phyloP scores from a whole-genome alignment of 2,888 invertebrate species.

The Diaphora mendica region DNA sequence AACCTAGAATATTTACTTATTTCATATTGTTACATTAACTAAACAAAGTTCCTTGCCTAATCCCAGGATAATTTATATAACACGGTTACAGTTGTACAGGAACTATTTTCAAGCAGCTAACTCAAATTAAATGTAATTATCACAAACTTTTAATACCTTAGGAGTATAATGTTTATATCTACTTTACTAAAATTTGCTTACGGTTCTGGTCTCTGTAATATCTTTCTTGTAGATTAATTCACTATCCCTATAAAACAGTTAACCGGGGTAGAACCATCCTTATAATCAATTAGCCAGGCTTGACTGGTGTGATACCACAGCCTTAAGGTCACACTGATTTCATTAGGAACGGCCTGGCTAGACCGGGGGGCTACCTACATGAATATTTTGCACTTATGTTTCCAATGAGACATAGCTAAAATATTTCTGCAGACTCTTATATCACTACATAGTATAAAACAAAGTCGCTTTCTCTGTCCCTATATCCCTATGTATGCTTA shows the following conservation, averaged over 20 bases:
- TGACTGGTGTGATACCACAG: no score
- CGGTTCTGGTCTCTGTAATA: neutral
- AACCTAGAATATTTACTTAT: neutral
- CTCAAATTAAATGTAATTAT: constrained; percentile 1
- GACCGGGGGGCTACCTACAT: no score
- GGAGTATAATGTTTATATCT: neutral
- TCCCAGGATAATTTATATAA: neutral
- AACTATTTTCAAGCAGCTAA: neutral
- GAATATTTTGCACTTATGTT: no score
- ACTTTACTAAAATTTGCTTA: neutral
- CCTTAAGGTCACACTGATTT: no score
- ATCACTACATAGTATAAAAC: no score
- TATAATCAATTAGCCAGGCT: no score
- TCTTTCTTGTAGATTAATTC: neutral
- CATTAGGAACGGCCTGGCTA: no score
- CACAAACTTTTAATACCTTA: neutral
- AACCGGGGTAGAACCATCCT: neutral
- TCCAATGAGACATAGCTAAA: no score
- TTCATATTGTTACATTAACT: neutral
- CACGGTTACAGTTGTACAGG: neutral
- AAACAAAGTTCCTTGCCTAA: neutral
- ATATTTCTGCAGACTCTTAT: no score
- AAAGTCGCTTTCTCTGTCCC: no score
- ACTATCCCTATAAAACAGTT: neutral
- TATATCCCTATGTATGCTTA: no score